Percentiles rank a stretch among this genome's conserved stretches.
Evolutionary conservation across 2,113 vertebrate species (phyloP).

Genomic region (Tragelaphus buxtoni): DNA sequence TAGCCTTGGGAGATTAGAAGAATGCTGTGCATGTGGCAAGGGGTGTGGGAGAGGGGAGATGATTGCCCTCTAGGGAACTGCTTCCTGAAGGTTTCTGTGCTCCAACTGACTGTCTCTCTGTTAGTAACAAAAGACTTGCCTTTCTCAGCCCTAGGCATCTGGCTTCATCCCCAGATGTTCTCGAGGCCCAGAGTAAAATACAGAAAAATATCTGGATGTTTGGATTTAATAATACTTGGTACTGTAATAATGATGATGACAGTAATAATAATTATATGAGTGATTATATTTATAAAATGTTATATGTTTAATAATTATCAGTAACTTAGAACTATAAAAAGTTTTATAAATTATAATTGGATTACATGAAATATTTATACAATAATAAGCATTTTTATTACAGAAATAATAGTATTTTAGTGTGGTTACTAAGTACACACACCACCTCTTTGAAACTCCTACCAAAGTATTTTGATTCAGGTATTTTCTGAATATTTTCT

Average conservation of each 20-base stretch:
- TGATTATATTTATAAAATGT: neutral
- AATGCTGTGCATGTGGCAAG: constrained; percentile 43
- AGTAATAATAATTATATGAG: neutral
- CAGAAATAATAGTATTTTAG: neutral
- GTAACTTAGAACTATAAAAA: neutral
- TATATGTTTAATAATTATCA: neutral
- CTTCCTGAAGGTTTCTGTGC: constrained; percentile 10
- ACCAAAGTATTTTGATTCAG: neutral
- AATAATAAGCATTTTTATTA: neutral
- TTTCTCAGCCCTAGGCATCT: constrained; percentile 41
- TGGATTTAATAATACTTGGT: neutral
- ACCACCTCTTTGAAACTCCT: neutral
- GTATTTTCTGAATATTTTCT: neutral
- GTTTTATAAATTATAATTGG: neutral
- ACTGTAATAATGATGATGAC: neutral
- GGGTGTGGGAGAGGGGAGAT: neutral
- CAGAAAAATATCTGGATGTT: neutral
- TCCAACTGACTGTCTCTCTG: neutral
- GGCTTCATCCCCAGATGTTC: neutral
- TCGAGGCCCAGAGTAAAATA: neutral
- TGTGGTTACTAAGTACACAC: neutral
- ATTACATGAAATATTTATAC: neutral
- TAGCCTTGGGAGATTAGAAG: constrained; percentile 37
- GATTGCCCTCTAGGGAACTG: neutral
- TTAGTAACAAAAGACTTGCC: constrained; percentile 30